Evolutionary conservation across 2,888 invertebrate genomes (phyloP), one percentile per base, ranked within the genome.

Genomic region (Mystacides longicornis): DNA sequence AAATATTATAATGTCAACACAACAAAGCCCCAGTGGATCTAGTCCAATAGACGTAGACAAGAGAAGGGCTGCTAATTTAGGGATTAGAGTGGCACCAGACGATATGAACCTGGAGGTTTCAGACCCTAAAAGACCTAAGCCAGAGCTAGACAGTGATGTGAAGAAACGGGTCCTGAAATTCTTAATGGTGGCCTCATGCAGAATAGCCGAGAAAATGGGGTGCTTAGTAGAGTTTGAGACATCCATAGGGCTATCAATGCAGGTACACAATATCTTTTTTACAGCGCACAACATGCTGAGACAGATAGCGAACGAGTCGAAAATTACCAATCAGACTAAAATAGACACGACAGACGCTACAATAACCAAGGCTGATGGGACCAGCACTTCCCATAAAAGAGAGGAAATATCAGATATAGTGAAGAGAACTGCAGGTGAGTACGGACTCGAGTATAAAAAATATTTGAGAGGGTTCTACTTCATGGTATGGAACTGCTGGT

Each of bases 401-500:
- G 42, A 37, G 22, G 22, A 20, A 5, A 51, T 3, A 21, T 33
- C 11, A 37, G 11, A n/a, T n/a, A 2, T n/a, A 14, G 19, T 5
- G 3, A 1, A 33, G 1, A 18, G 23, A 1, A n/a, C 1, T 18
- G 42, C 2, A 20, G 1, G n/a, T n/a, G n/a, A n/a, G 1, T 5
- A 4, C 1, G 23, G 21, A 1, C 47, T 52, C 4, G 2, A 16
- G 1, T 52, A 52, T 1, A 21, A 47, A 11, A 22, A 33, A 21
- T 52, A 33, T n/a, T 22, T 19, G 0, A 9, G 16, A 1, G 33
- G n/a, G n/a, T n/a, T n/a, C n/a, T n/a, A n/a, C n/a, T n/a, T n/a
- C n/a, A n/a, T 52, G 52, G 52, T 52, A 33, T 47, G 52, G 52
- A 1, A 52, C 52, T 0, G 52, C 52, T 27, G 52, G 52, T 0